Conservation (phyloP, 2,888 invertebrate genomes). For the Bombylius major region DNA sequence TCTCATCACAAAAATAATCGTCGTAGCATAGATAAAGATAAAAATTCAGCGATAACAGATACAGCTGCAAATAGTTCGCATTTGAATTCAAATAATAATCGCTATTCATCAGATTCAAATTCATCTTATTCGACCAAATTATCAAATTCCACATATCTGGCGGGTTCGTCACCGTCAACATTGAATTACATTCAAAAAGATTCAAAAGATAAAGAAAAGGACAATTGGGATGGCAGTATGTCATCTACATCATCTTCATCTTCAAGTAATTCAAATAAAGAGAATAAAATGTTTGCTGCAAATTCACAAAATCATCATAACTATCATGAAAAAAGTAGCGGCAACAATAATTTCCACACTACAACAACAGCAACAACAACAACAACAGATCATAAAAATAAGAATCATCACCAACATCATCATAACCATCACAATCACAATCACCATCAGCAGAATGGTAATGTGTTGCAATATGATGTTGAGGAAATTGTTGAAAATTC, state of each 20-base stretch:
- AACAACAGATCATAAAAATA: background rate
- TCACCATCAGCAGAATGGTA: slow-evolving; percentile 22
- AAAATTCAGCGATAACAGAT: slow-evolving; percentile 14
- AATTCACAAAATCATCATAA: slow-evolving; percentile 3
- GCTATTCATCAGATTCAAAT: slow-evolving; percentile 20
- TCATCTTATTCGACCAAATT: slow-evolving; percentile 10
- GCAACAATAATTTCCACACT: background rate
- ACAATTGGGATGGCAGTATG: slow-evolving; percentile 10
- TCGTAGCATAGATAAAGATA: slow-evolving; percentile 33
- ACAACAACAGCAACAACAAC: background rate
- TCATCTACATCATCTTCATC: slow-evolving; percentile 7
- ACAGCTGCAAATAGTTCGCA: background rate
- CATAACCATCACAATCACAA: background rate
- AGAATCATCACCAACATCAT: background rate
- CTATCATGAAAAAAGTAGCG: background rate
- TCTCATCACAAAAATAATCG: slow-evolving; percentile 26
- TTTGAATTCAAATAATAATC: background rate
- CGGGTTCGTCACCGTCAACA: background rate
- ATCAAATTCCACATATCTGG: slow-evolving; percentile 4
- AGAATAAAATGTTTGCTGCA: slow-evolving; percentile 1
- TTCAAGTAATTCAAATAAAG: slow-evolving; percentile 6
- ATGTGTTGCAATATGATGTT: slow-evolving; percentile 26
- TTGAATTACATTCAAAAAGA: slow-evolving; percentile 2
- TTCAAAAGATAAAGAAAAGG: slow-evolving; percentile 5
- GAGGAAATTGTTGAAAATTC: slow-evolving; percentile 27